These are phyloP conservation scores for Sinodicranocentrus sp. DNA, from an alignment of 2,888 invertebrate genomes.

Conservation along the genomic window DNA sequence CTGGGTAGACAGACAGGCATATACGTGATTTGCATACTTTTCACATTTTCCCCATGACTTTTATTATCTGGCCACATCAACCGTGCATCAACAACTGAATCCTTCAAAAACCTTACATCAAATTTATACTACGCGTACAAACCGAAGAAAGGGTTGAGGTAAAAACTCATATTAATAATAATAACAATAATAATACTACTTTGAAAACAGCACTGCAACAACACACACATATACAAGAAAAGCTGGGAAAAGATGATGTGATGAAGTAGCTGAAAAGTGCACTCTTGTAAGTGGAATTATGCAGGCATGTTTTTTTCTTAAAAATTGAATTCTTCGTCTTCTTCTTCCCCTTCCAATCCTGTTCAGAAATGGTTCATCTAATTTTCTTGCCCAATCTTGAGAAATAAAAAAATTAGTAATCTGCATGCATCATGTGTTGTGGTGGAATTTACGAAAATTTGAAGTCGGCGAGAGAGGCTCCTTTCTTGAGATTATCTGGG, in stretches of 20 bases:
- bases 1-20: constrained; percentile 65
- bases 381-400: constrained; percentile 44
- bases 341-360: neutral
- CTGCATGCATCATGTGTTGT: constrained; percentile 61
- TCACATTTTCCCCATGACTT: constrained; percentile 66
- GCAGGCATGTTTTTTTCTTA: constrained; percentile 15
- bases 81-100: constrained; percentile 50
- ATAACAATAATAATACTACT: constrained; percentile 12
- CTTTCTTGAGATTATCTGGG: constrained; percentile 1
- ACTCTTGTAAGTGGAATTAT: constrained; percentile 8
- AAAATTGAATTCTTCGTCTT: constrained; percentile 57
- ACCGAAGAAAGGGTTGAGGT: constrained; percentile 11
- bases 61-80: constrained; percentile 66
- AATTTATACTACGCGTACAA: constrained; percentile 21
- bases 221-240: neutral
- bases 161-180: constrained; percentile 19
- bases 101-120: constrained; percentile 39
- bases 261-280: constrained; percentile 41
- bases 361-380: constrained; percentile 53
- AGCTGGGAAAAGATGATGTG: constrained; percentile 26
- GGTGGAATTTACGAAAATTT: constrained; percentile 58
- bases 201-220: too few species aligned
- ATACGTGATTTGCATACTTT: constrained; percentile 67
- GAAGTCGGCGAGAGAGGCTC: constrained; percentile 40
- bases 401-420: constrained; percentile 34